These are phyloP conservation scores for Sebastes hopkinsi DNA, from an alignment of 2,797 vertebrate species.

Conservation along the genomic window DNA sequence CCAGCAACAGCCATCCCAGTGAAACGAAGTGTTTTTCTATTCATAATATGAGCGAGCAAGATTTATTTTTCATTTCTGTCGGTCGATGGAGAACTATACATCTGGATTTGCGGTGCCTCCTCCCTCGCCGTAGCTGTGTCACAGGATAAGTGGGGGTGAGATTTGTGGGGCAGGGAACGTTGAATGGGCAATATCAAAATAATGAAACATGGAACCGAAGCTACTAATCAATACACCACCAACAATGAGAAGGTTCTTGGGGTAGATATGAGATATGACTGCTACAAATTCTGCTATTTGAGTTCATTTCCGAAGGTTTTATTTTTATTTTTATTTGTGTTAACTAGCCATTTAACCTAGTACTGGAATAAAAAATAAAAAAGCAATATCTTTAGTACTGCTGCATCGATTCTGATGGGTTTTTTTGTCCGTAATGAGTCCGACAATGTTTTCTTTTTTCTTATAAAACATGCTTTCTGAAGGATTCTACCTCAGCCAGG, in stretches of 20 bases:
- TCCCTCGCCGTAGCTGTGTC: not conserved
- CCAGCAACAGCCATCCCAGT: not conserved
- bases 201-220: not conserved
- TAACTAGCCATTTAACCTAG: not conserved
- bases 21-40: fast-evolving
- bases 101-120: not conserved
- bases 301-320: too few species aligned
- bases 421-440: not conserved
- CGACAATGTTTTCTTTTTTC: not conserved
- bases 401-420: not conserved
- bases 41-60: not conserved
- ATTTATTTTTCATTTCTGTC: not conserved
- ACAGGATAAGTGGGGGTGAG: not conserved
- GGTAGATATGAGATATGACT: not conserved
- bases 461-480: not conserved
- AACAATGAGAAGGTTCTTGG: not conserved
- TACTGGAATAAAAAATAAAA: not conserved
- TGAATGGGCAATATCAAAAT: not conserved
- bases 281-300: not conserved
- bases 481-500: not conserved
- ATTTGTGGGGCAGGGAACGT: not conserved
- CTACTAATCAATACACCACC: not conserved
- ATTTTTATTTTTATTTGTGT: too few species aligned
- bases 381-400: not conserved
- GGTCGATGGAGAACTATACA: not conserved